Percentiles rank a stretch among this genome's conserved stretches.
Conservation (phyloP, 2,888 invertebrate genomes). For the Neria commutata region DNA sequence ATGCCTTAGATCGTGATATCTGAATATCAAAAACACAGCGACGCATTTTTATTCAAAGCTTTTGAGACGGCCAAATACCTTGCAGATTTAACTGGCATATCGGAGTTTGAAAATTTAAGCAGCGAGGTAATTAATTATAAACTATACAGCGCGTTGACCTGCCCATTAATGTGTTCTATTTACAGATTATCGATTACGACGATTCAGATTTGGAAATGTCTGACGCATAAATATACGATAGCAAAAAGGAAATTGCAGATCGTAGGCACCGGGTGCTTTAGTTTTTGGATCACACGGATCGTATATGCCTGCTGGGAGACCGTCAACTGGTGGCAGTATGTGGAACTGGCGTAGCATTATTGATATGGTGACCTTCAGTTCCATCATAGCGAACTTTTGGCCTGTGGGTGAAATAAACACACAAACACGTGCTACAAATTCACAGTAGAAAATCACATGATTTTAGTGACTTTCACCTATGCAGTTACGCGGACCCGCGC, state of each 20-base stretch:
- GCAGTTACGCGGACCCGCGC: conserved; percentile 69
- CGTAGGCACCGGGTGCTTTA: too few relatives aligned
- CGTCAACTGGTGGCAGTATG: conserved; percentile 53
- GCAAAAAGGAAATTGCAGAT: too few relatives aligned
- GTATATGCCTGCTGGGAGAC: conserved; percentile 57
- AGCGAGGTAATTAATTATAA: too few relatives aligned
- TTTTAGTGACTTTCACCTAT: too few relatives aligned
- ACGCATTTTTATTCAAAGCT: conserved; percentile 77
- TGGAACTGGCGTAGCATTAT: conserved; percentile 64
- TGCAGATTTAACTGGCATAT: conserved; percentile 85
- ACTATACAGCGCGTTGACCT: background rate
- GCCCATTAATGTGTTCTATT: conserved; percentile 18
- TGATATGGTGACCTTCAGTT: conserved; percentile 65
- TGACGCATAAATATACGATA: too few relatives aligned
- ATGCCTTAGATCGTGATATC: conserved; percentile 62
- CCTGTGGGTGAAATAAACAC: conserved; percentile 36
- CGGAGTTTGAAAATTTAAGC: conserved; percentile 67
- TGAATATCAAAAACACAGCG: conserved; percentile 66
- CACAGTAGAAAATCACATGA: background rate
- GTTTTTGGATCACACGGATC: conserved; percentile 26
- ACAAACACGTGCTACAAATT: background rate
- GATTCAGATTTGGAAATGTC: conserved; percentile 55
- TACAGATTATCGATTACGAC: conserved; percentile 58
- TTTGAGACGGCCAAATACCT: conserved; percentile 81
- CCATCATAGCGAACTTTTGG: conserved; percentile 64